phyloP scores from a whole-genome alignment of 37 sponge, comb jelly and placozoan species.

The Aplysina aerophoba region DNA sequence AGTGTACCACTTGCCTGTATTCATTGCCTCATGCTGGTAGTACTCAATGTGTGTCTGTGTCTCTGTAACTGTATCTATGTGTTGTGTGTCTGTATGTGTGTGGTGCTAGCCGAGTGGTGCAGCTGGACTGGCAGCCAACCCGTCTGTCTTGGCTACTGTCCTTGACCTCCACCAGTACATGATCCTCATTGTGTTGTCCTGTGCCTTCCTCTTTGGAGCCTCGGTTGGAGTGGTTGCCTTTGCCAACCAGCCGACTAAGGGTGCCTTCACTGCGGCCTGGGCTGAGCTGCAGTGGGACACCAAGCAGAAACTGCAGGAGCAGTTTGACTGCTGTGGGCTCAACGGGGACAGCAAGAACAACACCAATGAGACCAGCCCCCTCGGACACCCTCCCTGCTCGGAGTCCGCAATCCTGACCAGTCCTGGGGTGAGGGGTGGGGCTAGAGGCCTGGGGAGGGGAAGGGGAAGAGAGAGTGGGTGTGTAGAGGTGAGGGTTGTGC shows the following conservation, averaged over 20 bases:
- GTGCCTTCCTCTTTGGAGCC: slow-evolving; percentile 73
- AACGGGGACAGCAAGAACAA: slow-evolving; percentile 3
- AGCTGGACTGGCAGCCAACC: no score
- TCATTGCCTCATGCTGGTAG: no score
- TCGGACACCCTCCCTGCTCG: slow-evolving; percentile 85
- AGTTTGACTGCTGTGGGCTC: slow-evolving; percentile 94
- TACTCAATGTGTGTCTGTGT: no score
- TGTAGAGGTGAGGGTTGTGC: background rate
- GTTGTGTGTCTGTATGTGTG: no score
- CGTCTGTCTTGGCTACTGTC: no score
- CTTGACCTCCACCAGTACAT: slow-evolving; percentile 84
- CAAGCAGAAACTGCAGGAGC: slow-evolving; percentile 62
- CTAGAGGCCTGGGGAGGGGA: background rate
- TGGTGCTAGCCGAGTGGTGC: no score
- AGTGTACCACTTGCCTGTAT: no score
- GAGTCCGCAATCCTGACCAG: slow-evolving; percentile 41
- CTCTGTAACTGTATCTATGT: no score
- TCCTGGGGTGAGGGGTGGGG: background rate
- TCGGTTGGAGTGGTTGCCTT: slow-evolving; percentile 85
- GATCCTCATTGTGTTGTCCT: slow-evolving; percentile 78
- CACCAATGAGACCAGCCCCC: background rate
- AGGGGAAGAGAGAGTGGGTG: slow-evolving; percentile 10
- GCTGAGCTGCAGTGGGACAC: background rate
- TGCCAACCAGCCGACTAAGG: slow-evolving; percentile 38
- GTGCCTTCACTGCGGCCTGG: slow-evolving; percentile 54